A percentile compares a stretch with the other conserved stretches of the same genome.
Conservation (phyloP, 1,140 invertebrate genomes). For the Pomacea maculata region DNA sequence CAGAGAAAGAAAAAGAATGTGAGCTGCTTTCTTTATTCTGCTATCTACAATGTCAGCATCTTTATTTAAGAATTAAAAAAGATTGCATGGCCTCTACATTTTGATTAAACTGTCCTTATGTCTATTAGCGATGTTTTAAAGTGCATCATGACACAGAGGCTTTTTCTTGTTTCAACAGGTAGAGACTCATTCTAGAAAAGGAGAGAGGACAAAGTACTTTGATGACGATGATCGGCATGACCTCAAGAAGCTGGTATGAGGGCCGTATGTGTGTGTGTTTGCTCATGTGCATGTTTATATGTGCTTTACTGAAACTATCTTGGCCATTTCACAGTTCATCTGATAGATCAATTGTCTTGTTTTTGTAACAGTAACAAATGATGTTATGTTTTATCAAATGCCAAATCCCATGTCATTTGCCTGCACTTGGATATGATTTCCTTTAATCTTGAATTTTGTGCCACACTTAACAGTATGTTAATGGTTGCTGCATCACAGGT, state of each 20-base stretch:
- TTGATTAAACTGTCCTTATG: not conserved
- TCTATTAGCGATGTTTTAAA: not conserved
- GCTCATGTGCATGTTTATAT: too few relatives aligned
- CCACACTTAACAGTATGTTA: conserved; percentile 4
- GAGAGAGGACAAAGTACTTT: conserved; percentile 84
- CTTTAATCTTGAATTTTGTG: not conserved
- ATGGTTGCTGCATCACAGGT: conserved; percentile 73
- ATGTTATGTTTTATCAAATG: too few relatives aligned
- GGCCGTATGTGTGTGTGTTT: not conserved
- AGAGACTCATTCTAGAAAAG: conserved; percentile 74
- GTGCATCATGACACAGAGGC: not conserved
- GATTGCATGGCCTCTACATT: not conserved
- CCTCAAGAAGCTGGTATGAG: conserved; percentile 84
- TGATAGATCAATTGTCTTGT: too few relatives aligned
- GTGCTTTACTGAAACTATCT: too few relatives aligned
- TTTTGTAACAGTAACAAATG: too few relatives aligned
- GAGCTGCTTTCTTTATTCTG: not conserved
- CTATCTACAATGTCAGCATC: not conserved
- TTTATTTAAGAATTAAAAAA: too few relatives aligned
- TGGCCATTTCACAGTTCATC: too few relatives aligned
- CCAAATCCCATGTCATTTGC: too few relatives aligned
- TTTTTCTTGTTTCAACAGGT: conserved; percentile 16
- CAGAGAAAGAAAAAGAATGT: conserved; percentile 68
- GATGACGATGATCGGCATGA: conserved; percentile 90
- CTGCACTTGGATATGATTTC: too few relatives aligned